Percentiles rank a stretch among this genome's conserved stretches.
Conservation (phyloP, 1,140 invertebrate genomes). For the Drosophila sechellia region DNA sequence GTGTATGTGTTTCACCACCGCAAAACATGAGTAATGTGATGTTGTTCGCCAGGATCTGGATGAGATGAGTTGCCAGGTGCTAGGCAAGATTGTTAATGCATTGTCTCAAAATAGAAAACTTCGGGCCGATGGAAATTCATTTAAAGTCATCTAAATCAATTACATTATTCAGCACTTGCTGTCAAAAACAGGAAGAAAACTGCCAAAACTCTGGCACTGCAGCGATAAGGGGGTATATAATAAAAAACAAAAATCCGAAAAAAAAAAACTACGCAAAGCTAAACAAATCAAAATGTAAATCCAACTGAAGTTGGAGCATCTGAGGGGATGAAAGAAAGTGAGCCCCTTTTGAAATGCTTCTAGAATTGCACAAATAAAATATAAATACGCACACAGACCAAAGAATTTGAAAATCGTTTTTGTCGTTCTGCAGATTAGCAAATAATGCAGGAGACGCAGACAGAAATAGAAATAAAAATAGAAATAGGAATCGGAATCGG, state of each 20-base stretch:
- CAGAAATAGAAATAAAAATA: slow-evolving; percentile 24
- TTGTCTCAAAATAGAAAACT: slow-evolving; percentile 44
- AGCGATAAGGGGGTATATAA: background rate
- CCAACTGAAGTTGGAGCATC: slow-evolving; percentile 5
- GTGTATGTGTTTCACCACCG: slow-evolving; percentile 51
- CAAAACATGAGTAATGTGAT: slow-evolving; percentile 79
- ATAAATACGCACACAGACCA: slow-evolving; percentile 53
- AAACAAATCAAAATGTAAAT: slow-evolving; percentile 56
- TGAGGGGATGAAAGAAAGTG: background rate
- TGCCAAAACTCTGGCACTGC: slow-evolving; percentile 6
- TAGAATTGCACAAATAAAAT: slow-evolving; percentile 53
- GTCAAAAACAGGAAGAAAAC: slow-evolving; percentile 24
- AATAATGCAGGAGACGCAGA: slow-evolving; percentile 50
- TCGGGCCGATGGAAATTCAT: slow-evolving; percentile 41
- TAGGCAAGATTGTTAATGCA: slow-evolving; percentile 63
- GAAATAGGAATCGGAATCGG: slow-evolving; percentile 15
- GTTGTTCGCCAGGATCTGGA: slow-evolving; percentile 30
- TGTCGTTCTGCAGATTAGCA: slow-evolving; percentile 48
- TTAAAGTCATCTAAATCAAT: slow-evolving; percentile 62
- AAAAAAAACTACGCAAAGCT: slow-evolving; percentile 34
- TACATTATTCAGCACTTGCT: slow-evolving; percentile 44
- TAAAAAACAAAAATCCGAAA: background rate
- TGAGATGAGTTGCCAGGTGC: slow-evolving; percentile 45
- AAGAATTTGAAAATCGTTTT: slow-evolving; percentile 57
- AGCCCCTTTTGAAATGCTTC: slow-evolving; percentile 27